Evolutionary conservation across 2,888 invertebrate genomes (phyloP), one percentile per base, ranked within the genome.

Genomic region (Tenthredo amoena): DNA sequence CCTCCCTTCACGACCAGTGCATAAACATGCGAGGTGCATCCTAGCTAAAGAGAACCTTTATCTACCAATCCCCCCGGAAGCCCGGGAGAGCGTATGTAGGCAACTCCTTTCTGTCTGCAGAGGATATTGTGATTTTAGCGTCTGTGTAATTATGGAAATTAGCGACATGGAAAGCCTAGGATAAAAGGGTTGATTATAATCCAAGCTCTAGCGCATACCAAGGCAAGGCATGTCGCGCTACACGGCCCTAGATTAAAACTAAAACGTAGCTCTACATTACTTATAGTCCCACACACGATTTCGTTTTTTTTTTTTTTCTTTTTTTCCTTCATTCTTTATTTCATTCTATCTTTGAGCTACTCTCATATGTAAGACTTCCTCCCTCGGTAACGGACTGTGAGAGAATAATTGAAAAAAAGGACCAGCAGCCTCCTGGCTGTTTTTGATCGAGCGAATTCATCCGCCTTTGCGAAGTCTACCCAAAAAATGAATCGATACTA

Each of bases 91-190:
- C 91, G 90, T 92, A 90, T 92, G 91, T 93, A 92, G 92, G 92
- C 91, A 91, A 90, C 92, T 92, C 93, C 93, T 93, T 92, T 92
- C 92, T 90, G 90, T 91, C 89, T 90, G 91, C 87, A 86, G 86
- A 88, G 93, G 92, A 93, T 93, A 93, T 93, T 93, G 93, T 93
- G 93, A 93, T 93, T 93, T 93, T 93, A 93, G 93, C 93, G 93
- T 93, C 93, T 93, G 93, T 93, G 93, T 93, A 93, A 93, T 93
- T 93, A 93, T 93, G 93, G 93, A 93, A 93, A 93, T 93, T 93
- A 93, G 93, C 93, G 93, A 93, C 93, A 93, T 92, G 93, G 93
- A 93, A 93, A 93, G 93, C 93, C 93, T 93, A 93, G 93, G 93
- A 93, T 93, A 93, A 93, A 93, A 93, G 93, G 93, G 93, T 93